Evolutionary conservation across 2,797 vertebrate genomes (phyloP).

Genomic region (Enteromius argenteus): DNA sequence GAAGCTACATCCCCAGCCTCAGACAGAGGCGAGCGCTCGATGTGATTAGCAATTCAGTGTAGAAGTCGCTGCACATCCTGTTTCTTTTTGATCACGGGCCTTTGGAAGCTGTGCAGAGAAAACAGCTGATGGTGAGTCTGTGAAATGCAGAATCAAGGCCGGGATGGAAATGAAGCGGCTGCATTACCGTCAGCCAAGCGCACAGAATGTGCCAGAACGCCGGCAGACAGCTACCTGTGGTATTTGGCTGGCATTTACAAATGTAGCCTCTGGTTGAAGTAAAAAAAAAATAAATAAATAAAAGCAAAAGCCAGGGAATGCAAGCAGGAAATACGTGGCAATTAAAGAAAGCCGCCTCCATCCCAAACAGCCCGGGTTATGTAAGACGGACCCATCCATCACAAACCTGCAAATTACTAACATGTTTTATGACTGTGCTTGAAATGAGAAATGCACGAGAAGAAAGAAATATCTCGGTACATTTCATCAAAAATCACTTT

Average conservation of each 20-base stretch:
- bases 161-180: slow-evolving; percentile 26
- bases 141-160: slow-evolving; percentile 10
- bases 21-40: neutral
- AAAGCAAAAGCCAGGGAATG: slow-evolving; percentile 34
- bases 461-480: neutral
- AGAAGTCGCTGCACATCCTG: neutral
- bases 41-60: slow-evolving; percentile 19
- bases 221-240: slow-evolving; percentile 57
- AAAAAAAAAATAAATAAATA: neutral
- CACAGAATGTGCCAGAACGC: slow-evolving; percentile 28
- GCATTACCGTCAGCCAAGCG: slow-evolving; percentile 46
- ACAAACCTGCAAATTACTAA: slow-evolving; percentile 56
- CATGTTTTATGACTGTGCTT: slow-evolving; percentile 49
- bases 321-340: slow-evolving; percentile 39
- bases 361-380: slow-evolving; percentile 51
- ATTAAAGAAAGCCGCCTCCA: slow-evolving; percentile 53
- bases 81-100: slow-evolving; percentile 19
- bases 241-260: slow-evolving; percentile 67
- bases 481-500: slow-evolving; percentile 1
- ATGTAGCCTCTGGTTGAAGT: slow-evolving; percentile 44
- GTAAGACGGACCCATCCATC: slow-evolving; percentile 59
- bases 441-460: slow-evolving; percentile 49
- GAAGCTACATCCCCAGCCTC: slow-evolving; percentile 23
- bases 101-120: slow-evolving; percentile 35
- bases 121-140: slow-evolving; percentile 32